These are phyloP conservation scores for Labroides dimidiatus DNA, from an alignment of 2,797 vertebrate species.

Conservation along the genomic window DNA sequence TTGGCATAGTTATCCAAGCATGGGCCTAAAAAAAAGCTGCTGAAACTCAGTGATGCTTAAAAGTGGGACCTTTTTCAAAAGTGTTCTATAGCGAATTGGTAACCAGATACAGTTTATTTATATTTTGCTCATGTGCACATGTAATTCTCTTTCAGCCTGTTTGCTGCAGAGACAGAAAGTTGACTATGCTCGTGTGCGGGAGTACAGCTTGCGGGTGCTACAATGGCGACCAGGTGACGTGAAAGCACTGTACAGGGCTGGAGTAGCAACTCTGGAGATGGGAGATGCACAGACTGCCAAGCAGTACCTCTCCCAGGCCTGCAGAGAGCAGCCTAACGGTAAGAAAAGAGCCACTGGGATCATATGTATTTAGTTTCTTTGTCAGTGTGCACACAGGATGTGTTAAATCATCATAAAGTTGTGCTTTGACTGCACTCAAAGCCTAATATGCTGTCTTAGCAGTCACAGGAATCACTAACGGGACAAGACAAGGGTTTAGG, in stretches of 20 bases:
- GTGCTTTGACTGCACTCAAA: background rate
- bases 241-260: conserved; percentile 92
- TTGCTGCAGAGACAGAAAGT: conserved; percentile 88
- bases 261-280: conserved; percentile 89
- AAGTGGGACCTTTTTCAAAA: background rate
- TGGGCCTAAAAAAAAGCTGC: background rate
- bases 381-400: background rate
- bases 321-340: conserved; percentile 89
- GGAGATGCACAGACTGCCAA: conserved; percentile 87
- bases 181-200: conserved; percentile 87
- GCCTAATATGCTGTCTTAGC: background rate
- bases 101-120: background rate
- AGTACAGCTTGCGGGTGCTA: conserved; percentile 90
- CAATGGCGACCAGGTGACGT: conserved; percentile 84
- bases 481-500: background rate
- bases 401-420: background rate
- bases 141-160: conserved; percentile 83
- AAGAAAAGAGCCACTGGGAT: conserved; percentile 33
- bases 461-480: background rate
- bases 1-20: background rate
- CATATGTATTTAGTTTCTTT: background rate
- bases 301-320: conserved; percentile 85
- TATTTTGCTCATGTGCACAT: background rate
- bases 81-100: conserved; percentile 4
- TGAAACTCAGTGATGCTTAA: background rate